Evolutionary conservation across 2,888 invertebrate genomes (phyloP).

Genomic region (Agonum fuliginosum): DNA sequence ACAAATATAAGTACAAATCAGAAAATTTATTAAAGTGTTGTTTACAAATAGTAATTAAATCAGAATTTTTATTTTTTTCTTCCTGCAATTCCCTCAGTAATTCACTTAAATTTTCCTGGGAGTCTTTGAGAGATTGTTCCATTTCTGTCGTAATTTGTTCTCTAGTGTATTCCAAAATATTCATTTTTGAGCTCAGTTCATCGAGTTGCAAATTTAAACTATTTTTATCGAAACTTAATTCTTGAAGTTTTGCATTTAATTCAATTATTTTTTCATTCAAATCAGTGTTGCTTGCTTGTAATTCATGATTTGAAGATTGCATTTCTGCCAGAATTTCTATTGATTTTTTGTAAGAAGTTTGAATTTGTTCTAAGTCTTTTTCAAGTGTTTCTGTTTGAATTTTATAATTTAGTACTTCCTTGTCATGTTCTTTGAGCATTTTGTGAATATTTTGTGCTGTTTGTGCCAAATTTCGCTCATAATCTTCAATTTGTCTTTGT

Average conservation of each 20-base stretch:
- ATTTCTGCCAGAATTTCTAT: constrained; percentile 42
- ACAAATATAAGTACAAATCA: background rate
- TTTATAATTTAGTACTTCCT: too few species aligned
- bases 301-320: background rate
- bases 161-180: background rate
- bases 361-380: background rate
- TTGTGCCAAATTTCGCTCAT: too few species aligned
- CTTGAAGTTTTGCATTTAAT: background rate
- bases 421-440: too few species aligned
- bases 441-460: too few species aligned
- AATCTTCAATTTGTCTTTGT: background rate
- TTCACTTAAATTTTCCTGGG: constrained; percentile 25
- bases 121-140: background rate
- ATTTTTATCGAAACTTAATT: constrained; percentile 6
- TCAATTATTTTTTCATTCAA: background rate
- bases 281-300: background rate
- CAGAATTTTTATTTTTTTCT: constrained; percentile 44
- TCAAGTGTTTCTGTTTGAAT: background rate
- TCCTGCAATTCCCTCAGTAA: constrained; percentile 61
- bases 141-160: background rate
- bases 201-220: background rate
- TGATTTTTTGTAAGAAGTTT: background rate
- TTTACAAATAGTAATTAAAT: constrained; percentile 58
- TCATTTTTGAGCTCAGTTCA: background rate
- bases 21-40: background rate